Percentiles rank a stretch among this genome's conserved stretches.
Conservation (phyloP, 2,113 vertebrate genomes). For the Xiphophorus hellerii region DNA sequence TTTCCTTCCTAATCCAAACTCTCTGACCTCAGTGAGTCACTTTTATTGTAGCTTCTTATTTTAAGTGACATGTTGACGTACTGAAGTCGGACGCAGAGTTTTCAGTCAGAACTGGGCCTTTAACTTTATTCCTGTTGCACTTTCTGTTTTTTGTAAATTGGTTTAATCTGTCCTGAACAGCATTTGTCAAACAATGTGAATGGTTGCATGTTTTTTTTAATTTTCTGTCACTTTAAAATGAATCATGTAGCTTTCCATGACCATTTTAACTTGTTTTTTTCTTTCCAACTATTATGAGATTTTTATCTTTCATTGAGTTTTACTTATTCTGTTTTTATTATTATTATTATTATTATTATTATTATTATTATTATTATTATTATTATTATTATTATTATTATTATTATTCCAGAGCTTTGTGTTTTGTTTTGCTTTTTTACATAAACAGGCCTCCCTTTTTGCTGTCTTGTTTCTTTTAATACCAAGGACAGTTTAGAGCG, state of each 20-base stretch:
- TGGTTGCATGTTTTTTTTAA: slow-evolving; percentile 34
- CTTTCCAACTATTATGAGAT: not conserved
- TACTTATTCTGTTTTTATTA: slow-evolving; percentile 13
- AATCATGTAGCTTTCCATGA: slow-evolving; percentile 51
- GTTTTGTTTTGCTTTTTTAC: slow-evolving; percentile 18
- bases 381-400: not conserved
- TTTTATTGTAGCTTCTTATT: slow-evolving; percentile 31
- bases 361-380: no score
- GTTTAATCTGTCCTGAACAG: slow-evolving; percentile 36
- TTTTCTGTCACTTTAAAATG: slow-evolving; percentile 53
- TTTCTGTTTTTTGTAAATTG: slow-evolving; percentile 31
- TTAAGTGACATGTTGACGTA: slow-evolving; percentile 43
- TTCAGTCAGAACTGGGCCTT: slow-evolving; percentile 55
- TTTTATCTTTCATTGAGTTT: not conserved
- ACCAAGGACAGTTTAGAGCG: not conserved
- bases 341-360: not conserved
- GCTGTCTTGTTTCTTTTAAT: slow-evolving; percentile 2
- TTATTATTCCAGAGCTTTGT: not conserved
- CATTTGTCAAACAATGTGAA: slow-evolving; percentile 43
- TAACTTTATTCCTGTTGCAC: slow-evolving; percentile 63
- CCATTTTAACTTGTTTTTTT: not conserved
- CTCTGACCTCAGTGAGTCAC: slow-evolving; percentile 42
- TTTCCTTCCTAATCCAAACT: slow-evolving; percentile 16
- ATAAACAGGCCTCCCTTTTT: not conserved
- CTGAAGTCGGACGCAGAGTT: slow-evolving; percentile 25